Percentiles rank a stretch among this genome's conserved stretches.
Evolutionary conservation across 2,797 vertebrate genomes (phyloP).

Genomic region (Myotis pilosus): DNA sequence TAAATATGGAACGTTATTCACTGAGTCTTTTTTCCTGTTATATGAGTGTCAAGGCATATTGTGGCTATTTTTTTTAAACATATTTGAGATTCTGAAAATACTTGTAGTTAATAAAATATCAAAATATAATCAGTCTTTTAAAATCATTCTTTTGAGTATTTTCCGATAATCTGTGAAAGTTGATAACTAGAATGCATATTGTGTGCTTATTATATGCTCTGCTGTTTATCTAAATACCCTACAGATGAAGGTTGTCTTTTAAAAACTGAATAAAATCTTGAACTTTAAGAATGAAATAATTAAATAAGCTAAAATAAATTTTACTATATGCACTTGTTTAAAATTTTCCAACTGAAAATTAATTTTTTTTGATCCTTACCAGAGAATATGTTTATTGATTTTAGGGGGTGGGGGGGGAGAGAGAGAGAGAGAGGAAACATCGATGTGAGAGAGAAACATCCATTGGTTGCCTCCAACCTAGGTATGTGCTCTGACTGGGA

Average conservation of each 20-base stretch:
- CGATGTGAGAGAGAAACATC: neutral
- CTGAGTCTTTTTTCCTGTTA: neutral
- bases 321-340: neutral
- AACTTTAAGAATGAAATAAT: slow-evolving; percentile 29
- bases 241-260: neutral
- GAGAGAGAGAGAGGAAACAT: neutral
- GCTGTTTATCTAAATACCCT: neutral
- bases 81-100: slow-evolving; percentile 19
- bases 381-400: neutral
- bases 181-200: neutral
- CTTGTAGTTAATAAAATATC: slow-evolving; percentile 37
- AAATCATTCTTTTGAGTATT: slow-evolving; percentile 34
- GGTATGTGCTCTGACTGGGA: neutral
- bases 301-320: slow-evolving; percentile 43
- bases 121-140: slow-evolving; percentile 8
- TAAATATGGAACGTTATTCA: neutral
- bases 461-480: neutral
- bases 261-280: slow-evolving; percentile 14
- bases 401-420: neutral
- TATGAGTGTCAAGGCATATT: neutral
- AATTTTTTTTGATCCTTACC: neutral
- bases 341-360: slow-evolving; percentile 1
- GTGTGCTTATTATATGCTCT: neutral
- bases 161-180: slow-evolving; percentile 10
- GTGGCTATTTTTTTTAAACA: neutral